Percentiles rank a stretch among this genome's conserved stretches.
phyloP scores from a whole-genome alignment of 1,140 invertebrate species.

The Ylistrum balloti region DNA sequence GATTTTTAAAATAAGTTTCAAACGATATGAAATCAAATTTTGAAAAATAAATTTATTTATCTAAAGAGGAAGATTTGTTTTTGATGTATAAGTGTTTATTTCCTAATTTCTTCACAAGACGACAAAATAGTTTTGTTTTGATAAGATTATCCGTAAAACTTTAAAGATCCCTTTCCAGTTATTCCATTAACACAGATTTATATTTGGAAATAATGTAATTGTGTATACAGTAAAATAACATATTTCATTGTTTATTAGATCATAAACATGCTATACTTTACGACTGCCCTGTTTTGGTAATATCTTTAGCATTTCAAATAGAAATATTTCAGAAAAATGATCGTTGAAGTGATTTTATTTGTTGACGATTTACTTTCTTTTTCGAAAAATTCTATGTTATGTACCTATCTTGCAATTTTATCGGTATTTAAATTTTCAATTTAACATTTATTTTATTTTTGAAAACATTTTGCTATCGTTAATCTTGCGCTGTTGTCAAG shows the following conservation, averaged over 20 bases:
- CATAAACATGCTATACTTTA: background rate
- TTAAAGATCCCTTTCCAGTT: background rate
- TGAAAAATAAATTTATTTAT: no score
- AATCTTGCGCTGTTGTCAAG: background rate
- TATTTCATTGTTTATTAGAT: background rate
- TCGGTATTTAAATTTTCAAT: background rate
- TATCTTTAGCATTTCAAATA: background rate
- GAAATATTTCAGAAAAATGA: background rate
- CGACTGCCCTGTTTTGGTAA: background rate
- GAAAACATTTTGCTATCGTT: background rate
- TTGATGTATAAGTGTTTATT: no score
- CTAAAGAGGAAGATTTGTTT: no score
- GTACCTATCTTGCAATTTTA: slow-evolving; percentile 1
- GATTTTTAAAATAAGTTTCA: background rate
- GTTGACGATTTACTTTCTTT: background rate
- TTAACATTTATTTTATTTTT: background rate
- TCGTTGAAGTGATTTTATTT: background rate
- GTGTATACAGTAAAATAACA: background rate
- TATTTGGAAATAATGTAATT: background rate
- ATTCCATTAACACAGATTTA: background rate
- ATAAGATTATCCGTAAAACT: background rate
- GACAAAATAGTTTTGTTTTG: background rate
- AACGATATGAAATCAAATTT: background rate
- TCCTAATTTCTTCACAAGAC: background rate
- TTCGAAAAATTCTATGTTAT: background rate